A percentile compares a stretch with the other conserved stretches of the same genome.
phyloP scores from a whole-genome alignment of 2,113 vertebrate species.

The Cromileptes altivelis region DNA sequence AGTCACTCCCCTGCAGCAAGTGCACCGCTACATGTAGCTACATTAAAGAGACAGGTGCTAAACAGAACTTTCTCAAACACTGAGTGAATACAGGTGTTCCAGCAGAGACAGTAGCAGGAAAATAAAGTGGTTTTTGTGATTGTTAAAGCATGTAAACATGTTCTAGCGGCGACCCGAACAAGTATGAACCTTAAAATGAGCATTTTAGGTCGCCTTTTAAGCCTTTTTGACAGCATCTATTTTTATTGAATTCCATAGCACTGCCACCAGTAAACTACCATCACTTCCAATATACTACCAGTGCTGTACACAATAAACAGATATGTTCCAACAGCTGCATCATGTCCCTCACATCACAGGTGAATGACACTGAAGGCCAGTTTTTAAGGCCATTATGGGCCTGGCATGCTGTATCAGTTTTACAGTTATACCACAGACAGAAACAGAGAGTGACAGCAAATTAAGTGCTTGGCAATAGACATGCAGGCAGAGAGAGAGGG shows the following conservation, averaged over 20 bases:
- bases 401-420: slow-evolving; percentile 39
- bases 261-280: not conserved
- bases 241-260: not conserved
- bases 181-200: too few species aligned
- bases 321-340: slow-evolving; percentile 27
- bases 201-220: too few species aligned
- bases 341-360: slow-evolving; percentile 21
- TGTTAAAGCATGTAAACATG: too few species aligned
- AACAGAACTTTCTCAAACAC: too few species aligned
- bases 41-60: too few species aligned
- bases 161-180: too few species aligned
- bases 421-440: slow-evolving; percentile 49
- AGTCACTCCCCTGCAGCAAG: too few species aligned
- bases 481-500: slow-evolving; percentile 24
- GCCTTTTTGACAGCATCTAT: not conserved
- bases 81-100: too few species aligned
- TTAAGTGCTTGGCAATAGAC: slow-evolving; percentile 62
- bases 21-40: too few species aligned
- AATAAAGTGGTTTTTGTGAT: too few species aligned
- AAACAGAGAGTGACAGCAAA: slow-evolving; percentile 72
- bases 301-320: not conserved
- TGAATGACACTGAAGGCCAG: slow-evolving; percentile 21
- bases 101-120: too few species aligned
- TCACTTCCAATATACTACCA: not conserved
- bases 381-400: slow-evolving; percentile 46